Evolutionary conservation across 2,113 vertebrate genomes (phyloP), one percentile per base, ranked within the genome.

Genomic region (Etia nguti): DNA sequence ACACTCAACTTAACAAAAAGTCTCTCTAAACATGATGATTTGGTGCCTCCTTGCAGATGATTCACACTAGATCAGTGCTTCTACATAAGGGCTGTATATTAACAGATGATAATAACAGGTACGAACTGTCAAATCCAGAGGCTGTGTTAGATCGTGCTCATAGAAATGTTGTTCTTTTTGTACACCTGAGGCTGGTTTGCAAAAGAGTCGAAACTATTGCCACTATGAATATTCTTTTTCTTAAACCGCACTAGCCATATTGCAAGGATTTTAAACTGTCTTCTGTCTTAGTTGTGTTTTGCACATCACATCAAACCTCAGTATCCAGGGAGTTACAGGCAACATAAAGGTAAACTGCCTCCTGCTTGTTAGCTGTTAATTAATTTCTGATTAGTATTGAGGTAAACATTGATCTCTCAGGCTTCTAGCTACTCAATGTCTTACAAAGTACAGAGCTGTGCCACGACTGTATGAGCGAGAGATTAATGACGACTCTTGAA

Each of bases 11-110:
- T 12, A 38, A 68, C 36, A 54, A 46, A 5, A 83, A 59, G 48
- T 13, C 4, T 75, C 54, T 70, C 79, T 81, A 12, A 87, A 89
- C 55, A 83, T 36, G 54, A 82, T 50, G 3, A 50, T 75, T 75
- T 36, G 89, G 91, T 95, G 95, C 94, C 95, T 95, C 85, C 59
- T 79, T 83, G 52, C 83, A 60, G 86, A 86, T 55, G 68, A 89
- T 65, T 88, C 59, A 68, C 79, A 89, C 60, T 88, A 83, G 9
- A 65, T 81, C 59, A 60, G 83, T 87, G 84, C 46, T 87, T 89
- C 84, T 68, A 82, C 1, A 65, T 34, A 94, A 95, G 93, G 93
- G 94, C 94, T 95, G 52, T 79, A 77, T 52, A 65, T 68, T 34
- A 73, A 89, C 81, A 83, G 38, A 79, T 43, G 26, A 79, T 22